phyloP scores from a whole-genome alignment of 2,113 vertebrate species.

The Tetrax tetrax region DNA sequence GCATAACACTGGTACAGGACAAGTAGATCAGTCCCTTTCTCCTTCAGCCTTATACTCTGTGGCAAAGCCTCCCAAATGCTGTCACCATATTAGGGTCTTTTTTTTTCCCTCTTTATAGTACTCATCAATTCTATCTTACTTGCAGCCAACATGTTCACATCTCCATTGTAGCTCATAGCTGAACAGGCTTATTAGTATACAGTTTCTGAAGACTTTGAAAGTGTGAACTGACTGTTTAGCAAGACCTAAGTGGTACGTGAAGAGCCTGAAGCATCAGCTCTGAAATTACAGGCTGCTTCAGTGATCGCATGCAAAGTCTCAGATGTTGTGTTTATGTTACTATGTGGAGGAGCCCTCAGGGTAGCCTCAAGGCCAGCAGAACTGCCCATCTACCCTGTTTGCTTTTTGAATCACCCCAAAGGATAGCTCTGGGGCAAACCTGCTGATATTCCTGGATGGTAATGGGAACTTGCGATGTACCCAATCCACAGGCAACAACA shows the following conservation, averaged over 20 bases:
- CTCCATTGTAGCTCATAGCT: neutral
- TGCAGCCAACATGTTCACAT: neutral
- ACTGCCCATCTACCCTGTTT: neutral
- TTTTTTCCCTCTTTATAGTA: neutral
- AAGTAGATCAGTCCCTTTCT: neutral
- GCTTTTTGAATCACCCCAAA: neutral
- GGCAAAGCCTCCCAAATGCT: neutral
- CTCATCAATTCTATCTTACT: neutral
- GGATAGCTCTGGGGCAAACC: neutral
- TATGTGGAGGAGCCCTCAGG: neutral
- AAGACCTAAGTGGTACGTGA: neutral
- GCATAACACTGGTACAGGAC: neutral
- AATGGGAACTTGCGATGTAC: neutral
- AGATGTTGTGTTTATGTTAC: neutral
- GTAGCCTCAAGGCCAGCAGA: slow-evolving; percentile 8
- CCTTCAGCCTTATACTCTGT: neutral
- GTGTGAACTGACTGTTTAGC: neutral
- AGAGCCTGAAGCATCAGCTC: slow-evolving; percentile 4
- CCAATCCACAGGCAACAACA: neutral
- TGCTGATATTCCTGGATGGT: neutral
- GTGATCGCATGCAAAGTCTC: neutral
- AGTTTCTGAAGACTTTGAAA: neutral
- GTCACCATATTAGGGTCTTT: neutral
- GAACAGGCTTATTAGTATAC: neutral
- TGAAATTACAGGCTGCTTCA: slow-evolving; percentile 12